Evolutionary conservation across 2,113 vertebrate species (phyloP).

Genomic region (Hyperopisus bebe): DNA sequence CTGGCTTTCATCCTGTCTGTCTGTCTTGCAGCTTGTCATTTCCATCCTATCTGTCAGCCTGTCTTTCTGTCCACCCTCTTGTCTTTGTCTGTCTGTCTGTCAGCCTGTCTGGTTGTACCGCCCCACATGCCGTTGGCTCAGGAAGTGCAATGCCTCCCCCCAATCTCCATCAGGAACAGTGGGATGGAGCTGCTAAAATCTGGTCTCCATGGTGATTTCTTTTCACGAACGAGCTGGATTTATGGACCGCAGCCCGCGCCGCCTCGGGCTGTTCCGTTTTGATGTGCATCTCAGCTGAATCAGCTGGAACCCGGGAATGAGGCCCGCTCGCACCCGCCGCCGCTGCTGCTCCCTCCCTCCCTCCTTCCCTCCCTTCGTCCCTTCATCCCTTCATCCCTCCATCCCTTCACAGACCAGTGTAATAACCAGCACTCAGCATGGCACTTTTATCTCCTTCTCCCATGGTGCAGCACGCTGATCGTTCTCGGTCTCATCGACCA

Average conservation of each 20-base stretch:
- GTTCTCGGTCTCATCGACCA: conserved; percentile 8
- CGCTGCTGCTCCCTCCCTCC: neutral
- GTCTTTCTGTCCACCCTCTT: neutral
- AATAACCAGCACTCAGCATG: conserved; percentile 22
- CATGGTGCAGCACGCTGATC: conserved; percentile 10
- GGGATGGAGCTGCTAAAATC: conserved; percentile 22
- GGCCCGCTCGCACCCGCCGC: neutral
- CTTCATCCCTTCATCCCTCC: neutral
- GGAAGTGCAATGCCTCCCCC: conserved; percentile 9
- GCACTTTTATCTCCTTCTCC: conserved; percentile 24
- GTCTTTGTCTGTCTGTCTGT: conserved; percentile 6
- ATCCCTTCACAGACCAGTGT: conserved; percentile 21
- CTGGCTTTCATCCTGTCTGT: neutral
- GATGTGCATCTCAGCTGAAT: conserved; percentile 22
- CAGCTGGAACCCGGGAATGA: conserved; percentile 19
- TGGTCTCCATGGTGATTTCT: conserved; percentile 30
- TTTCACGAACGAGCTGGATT: conserved; percentile 27
- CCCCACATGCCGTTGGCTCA: conserved; percentile 1
- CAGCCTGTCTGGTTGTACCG: neutral
- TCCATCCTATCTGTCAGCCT: neutral
- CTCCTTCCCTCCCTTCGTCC: neutral
- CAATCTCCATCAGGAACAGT: conserved; percentile 20
- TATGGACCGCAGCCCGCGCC: conserved; percentile 23
- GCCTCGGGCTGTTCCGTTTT: conserved; percentile 17
- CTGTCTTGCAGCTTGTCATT: neutral